phyloP scores from a whole-genome alignment of 2,888 invertebrate species.

The Apocheima hispidaria region DNA sequence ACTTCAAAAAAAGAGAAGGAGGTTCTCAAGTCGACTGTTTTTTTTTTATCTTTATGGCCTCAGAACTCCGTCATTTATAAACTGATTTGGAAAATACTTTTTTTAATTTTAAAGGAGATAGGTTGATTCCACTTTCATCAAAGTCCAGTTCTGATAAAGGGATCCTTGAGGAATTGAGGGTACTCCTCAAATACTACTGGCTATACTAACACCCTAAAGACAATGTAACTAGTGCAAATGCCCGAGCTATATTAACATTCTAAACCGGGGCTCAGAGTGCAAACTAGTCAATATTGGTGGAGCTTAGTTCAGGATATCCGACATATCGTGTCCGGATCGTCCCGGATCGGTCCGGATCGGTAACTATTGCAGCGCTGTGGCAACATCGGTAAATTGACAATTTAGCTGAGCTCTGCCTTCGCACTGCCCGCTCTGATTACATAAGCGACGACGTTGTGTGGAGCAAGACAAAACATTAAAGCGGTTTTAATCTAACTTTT shows the following conservation, averaged over 20 bases:
- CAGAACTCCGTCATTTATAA: too few relatives aligned
- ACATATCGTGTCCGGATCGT: slow-evolving; percentile 9
- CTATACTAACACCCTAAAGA: background rate
- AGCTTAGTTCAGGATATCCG: slow-evolving; percentile 22
- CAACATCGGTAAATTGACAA: slow-evolving; percentile 47
- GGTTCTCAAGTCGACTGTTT: too few relatives aligned
- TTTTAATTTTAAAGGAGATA: too few relatives aligned
- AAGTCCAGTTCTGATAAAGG: too few relatives aligned
- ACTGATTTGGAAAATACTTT: too few relatives aligned
- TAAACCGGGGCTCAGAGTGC: slow-evolving; percentile 2
- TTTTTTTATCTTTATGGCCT: too few relatives aligned
- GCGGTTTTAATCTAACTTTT: background rate
- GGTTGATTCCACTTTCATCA: too few relatives aligned
- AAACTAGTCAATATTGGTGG: slow-evolving; percentile 11
- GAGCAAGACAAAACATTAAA: slow-evolving; percentile 2
- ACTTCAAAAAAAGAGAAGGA: too few relatives aligned
- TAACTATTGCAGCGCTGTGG: slow-evolving; percentile 27
- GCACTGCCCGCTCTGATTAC: slow-evolving; percentile 41
- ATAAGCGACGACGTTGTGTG: slow-evolving; percentile 30
- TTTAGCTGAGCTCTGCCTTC: slow-evolving; percentile 44
- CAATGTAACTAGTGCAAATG: slow-evolving; percentile 5
- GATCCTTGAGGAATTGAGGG: too few relatives aligned
- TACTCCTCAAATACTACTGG: too few relatives aligned
- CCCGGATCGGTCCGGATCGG: slow-evolving; percentile 3
- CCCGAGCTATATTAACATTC: slow-evolving; percentile 1